These are phyloP conservation scores for Clarias fuscus DNA, from an alignment of 2,797 vertebrate species.

Conservation along the genomic window DNA sequence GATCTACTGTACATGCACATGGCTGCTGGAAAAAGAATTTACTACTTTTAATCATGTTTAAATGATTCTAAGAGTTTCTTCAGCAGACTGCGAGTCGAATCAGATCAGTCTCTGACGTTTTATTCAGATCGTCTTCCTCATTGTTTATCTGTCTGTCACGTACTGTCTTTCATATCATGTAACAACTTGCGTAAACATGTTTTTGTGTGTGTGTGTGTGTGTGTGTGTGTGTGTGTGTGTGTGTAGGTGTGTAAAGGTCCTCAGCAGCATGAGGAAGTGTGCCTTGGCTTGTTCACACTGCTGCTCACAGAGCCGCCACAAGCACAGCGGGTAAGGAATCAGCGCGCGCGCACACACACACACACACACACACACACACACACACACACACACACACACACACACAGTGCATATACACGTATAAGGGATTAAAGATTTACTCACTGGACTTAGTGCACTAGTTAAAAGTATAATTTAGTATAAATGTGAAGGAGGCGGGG, in stretches of 20 bases:
- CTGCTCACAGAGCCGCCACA: slow-evolving; percentile 85
- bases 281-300: slow-evolving; percentile 87
- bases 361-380: background rate
- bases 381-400: no score
- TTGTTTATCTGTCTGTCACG: background rate
- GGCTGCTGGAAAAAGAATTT: no score
- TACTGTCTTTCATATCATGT: background rate
- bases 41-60: background rate
- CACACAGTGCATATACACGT: background rate
- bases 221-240: slow-evolving; percentile 20
- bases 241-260: slow-evolving; percentile 91
- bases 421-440: background rate
- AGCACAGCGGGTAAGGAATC: slow-evolving; percentile 85
- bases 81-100: background rate
- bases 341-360: background rate
- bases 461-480: background rate
- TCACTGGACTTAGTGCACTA: background rate
- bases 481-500: background rate
- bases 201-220: slow-evolving; percentile 74
- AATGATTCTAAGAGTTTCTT: background rate
- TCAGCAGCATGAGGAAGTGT: slow-evolving; percentile 94
- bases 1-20: background rate
- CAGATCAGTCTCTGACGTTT: background rate
- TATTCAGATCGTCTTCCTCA: background rate
- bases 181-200: background rate